phyloP scores from a whole-genome alignment of 1,140 invertebrate genomes.

The Microplitis demolitor region DNA sequence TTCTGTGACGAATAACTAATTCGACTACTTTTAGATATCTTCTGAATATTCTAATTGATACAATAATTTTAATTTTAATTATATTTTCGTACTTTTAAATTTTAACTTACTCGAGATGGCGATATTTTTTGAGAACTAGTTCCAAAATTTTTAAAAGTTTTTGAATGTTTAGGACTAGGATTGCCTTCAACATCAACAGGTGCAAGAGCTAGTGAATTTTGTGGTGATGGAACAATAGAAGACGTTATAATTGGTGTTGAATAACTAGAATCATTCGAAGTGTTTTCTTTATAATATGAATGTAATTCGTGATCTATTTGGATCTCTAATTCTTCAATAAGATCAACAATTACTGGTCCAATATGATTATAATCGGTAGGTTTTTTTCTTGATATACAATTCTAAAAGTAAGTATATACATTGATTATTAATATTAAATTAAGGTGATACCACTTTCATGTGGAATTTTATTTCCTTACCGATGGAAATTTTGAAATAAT shows the following conservation, averaged over 20 bases:
- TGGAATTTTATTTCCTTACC: constrained; percentile 38
- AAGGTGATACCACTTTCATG: neutral
- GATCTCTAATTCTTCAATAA: constrained; percentile 63
- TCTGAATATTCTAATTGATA: neutral
- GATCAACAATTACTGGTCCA: constrained; percentile 63
- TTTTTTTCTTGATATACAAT: constrained; percentile 36
- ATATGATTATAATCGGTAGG: constrained; percentile 48
- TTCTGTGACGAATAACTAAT: neutral
- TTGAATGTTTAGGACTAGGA: constrained; percentile 1
- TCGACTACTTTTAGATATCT: neutral
- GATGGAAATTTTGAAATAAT: constrained; percentile 39
- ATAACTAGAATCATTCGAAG: constrained; percentile 35
- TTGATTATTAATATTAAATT: constrained; percentile 23
- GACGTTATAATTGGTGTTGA: constrained; percentile 36
- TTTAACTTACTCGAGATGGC: constrained; percentile 25
- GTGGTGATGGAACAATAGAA: constrained; percentile 19
- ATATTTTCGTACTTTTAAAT: neutral
- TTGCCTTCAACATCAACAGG: constrained; percentile 1
- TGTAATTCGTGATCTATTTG: constrained; percentile 54
- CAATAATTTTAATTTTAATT: neutral
- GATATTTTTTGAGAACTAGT: constrained; percentile 25
- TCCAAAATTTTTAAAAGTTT: neutral
- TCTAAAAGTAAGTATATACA: constrained; percentile 20
- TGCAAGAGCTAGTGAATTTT: constrained; percentile 14
- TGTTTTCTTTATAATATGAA: constrained; percentile 46